phyloP scores from a whole-genome alignment of 2,888 invertebrate species.

The Dromius quadrimaculatus region DNA sequence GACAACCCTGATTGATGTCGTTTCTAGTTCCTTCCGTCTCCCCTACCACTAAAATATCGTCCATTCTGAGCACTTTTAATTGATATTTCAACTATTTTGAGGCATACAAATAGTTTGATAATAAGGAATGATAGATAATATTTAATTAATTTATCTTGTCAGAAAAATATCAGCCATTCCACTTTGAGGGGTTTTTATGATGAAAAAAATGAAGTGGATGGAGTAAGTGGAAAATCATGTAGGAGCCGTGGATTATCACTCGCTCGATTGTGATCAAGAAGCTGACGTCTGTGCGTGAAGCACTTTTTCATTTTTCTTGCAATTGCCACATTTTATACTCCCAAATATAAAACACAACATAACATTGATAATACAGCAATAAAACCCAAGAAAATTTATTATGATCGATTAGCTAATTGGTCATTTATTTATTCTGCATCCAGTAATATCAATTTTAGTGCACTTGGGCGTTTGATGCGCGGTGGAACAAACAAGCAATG shows the following conservation, averaged over 20 bases:
- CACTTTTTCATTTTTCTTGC: neutral
- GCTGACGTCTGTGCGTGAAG: slow-evolving; percentile 20
- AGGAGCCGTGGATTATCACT: slow-evolving; percentile 43
- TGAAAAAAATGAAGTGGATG: slow-evolving; percentile 21
- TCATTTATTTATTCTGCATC: slow-evolving; percentile 19
- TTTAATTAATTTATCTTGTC: slow-evolving; percentile 39
- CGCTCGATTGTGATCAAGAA: slow-evolving; percentile 47
- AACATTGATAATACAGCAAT: too few relatives aligned
- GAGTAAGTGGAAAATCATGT: slow-evolving; percentile 49
- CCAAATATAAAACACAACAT: too few relatives aligned
- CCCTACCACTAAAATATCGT: slow-evolving; percentile 19
- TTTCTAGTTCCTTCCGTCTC: slow-evolving; percentile 53
- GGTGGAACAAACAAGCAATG: neutral
- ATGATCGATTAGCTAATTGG: slow-evolving; percentile 31
- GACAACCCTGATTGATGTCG: slow-evolving; percentile 71
- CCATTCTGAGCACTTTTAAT: slow-evolving; percentile 15
- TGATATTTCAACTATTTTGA: slow-evolving; percentile 22
- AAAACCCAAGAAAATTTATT: slow-evolving; percentile 2
- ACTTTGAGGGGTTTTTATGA: slow-evolving; percentile 37
- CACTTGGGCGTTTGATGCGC: slow-evolving; percentile 3
- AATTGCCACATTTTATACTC: too few relatives aligned
- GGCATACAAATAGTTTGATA: slow-evolving; percentile 12
- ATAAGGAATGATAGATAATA: slow-evolving; percentile 7
- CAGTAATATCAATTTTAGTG: slow-evolving; percentile 5
- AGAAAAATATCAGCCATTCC: slow-evolving; percentile 34